Percentiles rank a stretch among this genome's conserved stretches.
Conservation (phyloP, 1,140 invertebrate genomes). For the Zaprionus taronus region DNA sequence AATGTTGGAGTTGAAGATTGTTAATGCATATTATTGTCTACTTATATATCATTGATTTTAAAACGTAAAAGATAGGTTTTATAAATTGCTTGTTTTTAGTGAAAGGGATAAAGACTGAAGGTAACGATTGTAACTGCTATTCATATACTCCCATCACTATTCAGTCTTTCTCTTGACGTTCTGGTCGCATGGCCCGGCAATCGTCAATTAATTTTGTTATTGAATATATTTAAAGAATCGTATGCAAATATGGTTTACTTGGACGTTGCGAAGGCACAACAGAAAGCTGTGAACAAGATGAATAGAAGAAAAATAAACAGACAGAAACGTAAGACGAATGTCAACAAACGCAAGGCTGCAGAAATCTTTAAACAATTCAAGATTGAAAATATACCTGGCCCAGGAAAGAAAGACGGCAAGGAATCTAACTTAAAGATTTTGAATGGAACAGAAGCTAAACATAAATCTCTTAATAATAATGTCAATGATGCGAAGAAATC, state of each 20-base stretch:
- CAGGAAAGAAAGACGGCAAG: background rate
- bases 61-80: background rate
- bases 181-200: slow-evolving; percentile 57
- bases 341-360: background rate
- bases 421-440: slow-evolving; percentile 29
- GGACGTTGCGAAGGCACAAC: background rate
- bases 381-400: slow-evolving; percentile 3
- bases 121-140: background rate
- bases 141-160: background rate
- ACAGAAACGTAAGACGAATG: background rate
- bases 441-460: background rate
- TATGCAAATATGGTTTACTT: background rate
- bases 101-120: background rate
- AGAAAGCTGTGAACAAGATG: background rate
- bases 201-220: background rate
- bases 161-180: slow-evolving; percentile 20
- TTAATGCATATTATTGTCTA: background rate
- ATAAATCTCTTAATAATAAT: background rate
- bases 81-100: background rate
- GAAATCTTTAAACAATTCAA: background rate
- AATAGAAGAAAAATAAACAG: background rate
- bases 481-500: background rate
- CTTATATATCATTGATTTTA: background rate
- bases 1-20: background rate
- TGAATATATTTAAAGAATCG: background rate